Conservation (phyloP, 1,140 invertebrate species). For the Zaprionus camerounensis region DNA sequence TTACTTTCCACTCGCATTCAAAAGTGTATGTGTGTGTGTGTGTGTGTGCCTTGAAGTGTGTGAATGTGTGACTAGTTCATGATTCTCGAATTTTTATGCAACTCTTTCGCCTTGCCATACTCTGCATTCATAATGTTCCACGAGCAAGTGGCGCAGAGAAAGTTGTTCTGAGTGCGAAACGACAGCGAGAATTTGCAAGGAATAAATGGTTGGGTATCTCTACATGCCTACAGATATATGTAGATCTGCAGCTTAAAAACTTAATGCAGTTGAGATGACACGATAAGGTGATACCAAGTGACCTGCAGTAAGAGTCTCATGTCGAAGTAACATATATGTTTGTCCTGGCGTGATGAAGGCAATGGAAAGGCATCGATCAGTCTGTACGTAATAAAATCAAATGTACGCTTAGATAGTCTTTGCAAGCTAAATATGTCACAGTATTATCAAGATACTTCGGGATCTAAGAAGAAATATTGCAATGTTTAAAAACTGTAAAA, state of each 20-base stretch:
- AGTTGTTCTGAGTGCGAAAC: background rate
- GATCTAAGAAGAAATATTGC: no score
- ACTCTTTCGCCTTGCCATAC: constrained; percentile 9
- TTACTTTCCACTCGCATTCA: constrained; percentile 31
- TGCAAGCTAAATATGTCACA: no score
- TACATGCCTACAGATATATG: background rate
- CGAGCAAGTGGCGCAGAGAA: background rate
- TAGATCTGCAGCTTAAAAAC: background rate
- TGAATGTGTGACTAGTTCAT: constrained; percentile 51
- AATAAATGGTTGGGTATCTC: background rate
- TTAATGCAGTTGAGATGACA: no score
- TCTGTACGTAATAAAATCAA: no score
- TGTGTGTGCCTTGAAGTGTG: constrained; percentile 4
- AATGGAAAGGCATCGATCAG: no score
- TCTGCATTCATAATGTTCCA: constrained; percentile 1
- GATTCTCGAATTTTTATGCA: constrained; percentile 55
- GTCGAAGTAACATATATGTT: no score
- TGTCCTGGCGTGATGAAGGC: no score
- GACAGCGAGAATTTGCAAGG: background rate
- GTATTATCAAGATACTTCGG: no score
- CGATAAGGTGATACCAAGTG: no score
- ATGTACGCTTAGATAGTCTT: no score
- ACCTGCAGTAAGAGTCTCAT: no score
- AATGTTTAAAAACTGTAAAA: no score
- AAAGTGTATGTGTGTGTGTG: background rate